Evolutionary conservation across 1,140 invertebrate genomes (phyloP), one percentile per base, ranked within the genome.

Genomic region (Macrosteles quadrilineatus): DNA sequence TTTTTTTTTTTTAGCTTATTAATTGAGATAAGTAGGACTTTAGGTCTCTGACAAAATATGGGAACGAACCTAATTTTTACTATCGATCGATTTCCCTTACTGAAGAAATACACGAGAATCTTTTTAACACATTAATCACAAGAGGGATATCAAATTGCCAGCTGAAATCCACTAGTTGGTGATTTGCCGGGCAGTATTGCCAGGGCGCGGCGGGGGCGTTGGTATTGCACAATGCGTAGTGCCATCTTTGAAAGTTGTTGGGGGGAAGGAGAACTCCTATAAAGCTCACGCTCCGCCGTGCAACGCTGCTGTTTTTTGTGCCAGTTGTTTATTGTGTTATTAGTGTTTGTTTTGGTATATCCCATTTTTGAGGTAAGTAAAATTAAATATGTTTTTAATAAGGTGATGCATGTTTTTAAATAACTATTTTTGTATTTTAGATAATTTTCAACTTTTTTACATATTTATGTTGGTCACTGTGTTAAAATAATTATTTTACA

Each of bases 231-330:
- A 50, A 50, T 50, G 6, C n/a, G 6, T 6, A 50, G 47, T 50
- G 47, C 47, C 47, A 19, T 50, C 47, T 50, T 50, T 50, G 47
- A 50, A 50, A 50, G 47, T 50, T 50, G 47, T 50, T 50, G 4
- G 3, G 47, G 47, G 47, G 47, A 50, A 50, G 47, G 47, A 50
- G 47, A 50, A 50, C 4, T 23, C 17, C 21, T 50, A 50, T 50
- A 50, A 50, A 50, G 47, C 47, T 9, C 47, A n/a, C 47, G 21
- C n/a, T n/a, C 47, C 32, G 14, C 17, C 47, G 17, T n/a, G 47
- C 47, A 50, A 19, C 47, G 47, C 47, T n/a, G 47, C 47, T 50
- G 17, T 50, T 19, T 50, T 50, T 50, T 50, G 47, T 50, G 47
- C 6, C n/a, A 19, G 6, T 50, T 50, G 47, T 50, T n/a, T 50